Evolutionary conservation across 2,113 vertebrate species (phyloP), one percentile per base, ranked within the genome.

Genomic region (Corythoichthys intestinalis): DNA sequence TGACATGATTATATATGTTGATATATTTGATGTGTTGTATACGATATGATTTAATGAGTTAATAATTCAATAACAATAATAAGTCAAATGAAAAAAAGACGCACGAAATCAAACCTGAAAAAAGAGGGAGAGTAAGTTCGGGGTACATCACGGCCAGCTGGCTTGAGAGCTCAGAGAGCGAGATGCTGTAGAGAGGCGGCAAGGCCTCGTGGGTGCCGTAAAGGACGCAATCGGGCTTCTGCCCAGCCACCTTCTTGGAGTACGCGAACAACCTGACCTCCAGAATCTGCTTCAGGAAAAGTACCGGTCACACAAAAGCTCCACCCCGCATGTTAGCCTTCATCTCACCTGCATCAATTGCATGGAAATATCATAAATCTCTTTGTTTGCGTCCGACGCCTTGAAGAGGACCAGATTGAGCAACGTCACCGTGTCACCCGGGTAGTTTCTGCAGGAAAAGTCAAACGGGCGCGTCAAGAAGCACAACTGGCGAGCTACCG

Each of bases 351-450:
- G 97, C 95, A 99, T 96, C 50, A 99, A 94, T 90, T 99, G 96
- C 96, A 98, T 97, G 76, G 97, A 96, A 80, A 99, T 96, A 88
- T 99, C 97, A 81, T 99, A 98, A 77, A 98, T 96, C 80, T 99
- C 96, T 84, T 96, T 93, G 92, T 91, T 97, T 86, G 94, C 94
- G 85, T 98, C 95, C 67, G 96, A 97, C 1, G 96, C 94, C 84
- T 98, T 98, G 87, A 99, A 99, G 14, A 99, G 93, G 67, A 98
- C 95, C 70, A 99, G 89, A 86, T 97, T 99, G 78, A 99, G 88
- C 85, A 98, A 85, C 0, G 94, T 98, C 78, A 98, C 95, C 1
- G 97, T 92, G 85, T 98, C 96, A 84, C 95, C 93, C 66, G 95
- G 95, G 80, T 96, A 99, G 89, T 94, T 97, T 90, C 96, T 98